These are phyloP conservation scores for Sinopyrophorus schimmeli DNA, from an alignment of 2,888 invertebrate genomes.

Conservation along the genomic window DNA sequence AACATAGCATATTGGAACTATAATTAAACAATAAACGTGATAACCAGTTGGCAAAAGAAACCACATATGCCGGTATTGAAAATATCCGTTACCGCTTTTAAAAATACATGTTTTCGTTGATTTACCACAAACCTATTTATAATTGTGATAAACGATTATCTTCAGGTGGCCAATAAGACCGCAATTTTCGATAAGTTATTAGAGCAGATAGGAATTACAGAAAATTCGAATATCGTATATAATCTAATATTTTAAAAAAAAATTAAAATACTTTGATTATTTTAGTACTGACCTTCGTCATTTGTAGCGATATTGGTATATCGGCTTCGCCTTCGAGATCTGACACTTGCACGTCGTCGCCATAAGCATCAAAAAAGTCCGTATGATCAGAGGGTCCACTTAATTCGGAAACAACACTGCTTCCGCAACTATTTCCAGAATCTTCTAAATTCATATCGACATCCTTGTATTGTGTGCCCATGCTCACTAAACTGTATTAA, in stretches of 20 bases:
- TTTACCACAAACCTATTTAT: conserved; percentile 6
- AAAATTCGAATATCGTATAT: no score
- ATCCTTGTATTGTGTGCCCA: conserved; percentile 52
- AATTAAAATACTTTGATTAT: no score
- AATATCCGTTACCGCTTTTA: conserved; percentile 4
- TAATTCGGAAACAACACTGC: conserved; percentile 54
- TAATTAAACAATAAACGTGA: conserved; percentile 11
- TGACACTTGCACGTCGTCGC: conserved; percentile 61
- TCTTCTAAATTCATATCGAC: conserved; percentile 53
- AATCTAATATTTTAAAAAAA: no score
- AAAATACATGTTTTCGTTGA: conserved; percentile 9
- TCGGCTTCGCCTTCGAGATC: conserved; percentile 62
- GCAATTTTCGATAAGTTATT: no score
- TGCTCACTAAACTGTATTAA: conserved; percentile 42
- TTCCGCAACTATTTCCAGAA: conserved; percentile 56
- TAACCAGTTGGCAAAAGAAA: no score
- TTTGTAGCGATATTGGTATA: conserved; percentile 49
- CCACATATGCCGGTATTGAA: conserved; percentile 1
- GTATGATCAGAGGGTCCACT: conserved; percentile 50
- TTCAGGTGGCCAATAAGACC: no score
- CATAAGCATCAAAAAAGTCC: conserved; percentile 62
- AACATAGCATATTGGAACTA: conserved; percentile 8
- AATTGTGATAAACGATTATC: no score
- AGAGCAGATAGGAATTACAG: no score
- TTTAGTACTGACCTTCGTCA: conserved; percentile 54